Conservation (phyloP, 2,797 vertebrate genomes). For the Momotus momota region DNA sequence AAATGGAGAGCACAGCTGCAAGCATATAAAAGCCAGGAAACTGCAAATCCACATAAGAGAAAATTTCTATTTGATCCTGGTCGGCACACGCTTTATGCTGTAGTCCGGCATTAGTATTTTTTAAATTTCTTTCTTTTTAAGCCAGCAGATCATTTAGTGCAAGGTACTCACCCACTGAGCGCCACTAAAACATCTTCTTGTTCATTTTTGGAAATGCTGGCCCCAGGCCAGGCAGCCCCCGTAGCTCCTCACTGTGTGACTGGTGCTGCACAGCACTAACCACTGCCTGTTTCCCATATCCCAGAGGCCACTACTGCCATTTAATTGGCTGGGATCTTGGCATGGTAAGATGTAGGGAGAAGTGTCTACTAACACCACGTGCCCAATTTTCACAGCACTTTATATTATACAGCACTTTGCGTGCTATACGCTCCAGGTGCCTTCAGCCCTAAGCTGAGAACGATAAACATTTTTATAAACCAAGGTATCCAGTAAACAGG, state of each 20-base stretch:
- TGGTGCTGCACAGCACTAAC: rapidly evolving
- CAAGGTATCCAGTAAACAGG: neutral
- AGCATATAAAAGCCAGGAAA: neutral
- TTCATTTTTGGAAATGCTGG: neutral
- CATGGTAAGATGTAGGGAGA: neutral
- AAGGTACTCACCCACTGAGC: neutral
- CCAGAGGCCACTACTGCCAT: neutral
- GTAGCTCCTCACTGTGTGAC: rapidly evolving
- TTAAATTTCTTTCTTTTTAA: neutral
- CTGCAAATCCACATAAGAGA: neutral
- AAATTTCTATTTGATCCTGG: neutral
- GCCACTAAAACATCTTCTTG: neutral
- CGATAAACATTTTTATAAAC: neutral
- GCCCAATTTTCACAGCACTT: neutral
- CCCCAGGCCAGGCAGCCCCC: neutral
- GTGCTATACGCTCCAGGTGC: neutral
- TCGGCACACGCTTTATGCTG: rapidly evolving
- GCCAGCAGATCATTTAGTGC: neutral
- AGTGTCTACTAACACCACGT: neutral
- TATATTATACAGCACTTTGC: neutral
- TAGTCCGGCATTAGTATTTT: neutral
- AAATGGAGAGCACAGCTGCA: neutral
- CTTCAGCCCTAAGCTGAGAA: neutral
- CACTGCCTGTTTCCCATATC: rapidly evolving
- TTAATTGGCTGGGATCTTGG: neutral